Evolutionary conservation across 2,113 vertebrate genomes (phyloP).

Genomic region (Notarius lentiginosus): DNA sequence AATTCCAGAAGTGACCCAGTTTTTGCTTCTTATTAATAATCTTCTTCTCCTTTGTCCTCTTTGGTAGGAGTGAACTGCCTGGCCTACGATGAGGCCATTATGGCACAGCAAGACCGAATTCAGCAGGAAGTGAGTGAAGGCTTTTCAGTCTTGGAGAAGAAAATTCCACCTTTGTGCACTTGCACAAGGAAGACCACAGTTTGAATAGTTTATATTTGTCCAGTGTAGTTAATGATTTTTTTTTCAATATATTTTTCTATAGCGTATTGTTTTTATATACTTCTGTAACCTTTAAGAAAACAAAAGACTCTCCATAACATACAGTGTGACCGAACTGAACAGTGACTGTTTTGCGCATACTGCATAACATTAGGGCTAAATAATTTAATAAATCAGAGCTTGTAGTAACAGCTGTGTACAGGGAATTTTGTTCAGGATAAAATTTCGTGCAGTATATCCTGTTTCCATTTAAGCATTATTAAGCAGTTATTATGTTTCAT

Average conservation of each 20-base stretch:
- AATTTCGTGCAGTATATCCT: neutral
- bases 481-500: neutral
- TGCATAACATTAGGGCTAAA: neutral
- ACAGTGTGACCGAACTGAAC: neutral
- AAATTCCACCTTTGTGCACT: neutral
- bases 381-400: neutral
- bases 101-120: slow-evolving; percentile 92
- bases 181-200: neutral
- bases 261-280: neutral
- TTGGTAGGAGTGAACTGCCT: slow-evolving; percentile 84
- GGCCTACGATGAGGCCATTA: slow-evolving; percentile 90
- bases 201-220: neutral
- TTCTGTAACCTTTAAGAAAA: neutral
- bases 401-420: neutral
- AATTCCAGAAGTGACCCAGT: neutral
- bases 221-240: neutral
- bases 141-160: neutral
- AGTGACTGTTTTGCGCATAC: neutral
- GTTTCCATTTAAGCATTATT: neutral
- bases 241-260: neutral
- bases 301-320: neutral
- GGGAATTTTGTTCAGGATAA: neutral
- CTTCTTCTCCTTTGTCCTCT: neutral
- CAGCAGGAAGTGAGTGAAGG: slow-evolving; percentile 85
- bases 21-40: neutral